Base-by-base conservation (phyloP, 2,888 invertebrate genomes). In the Dorcus hopei region DNA sequence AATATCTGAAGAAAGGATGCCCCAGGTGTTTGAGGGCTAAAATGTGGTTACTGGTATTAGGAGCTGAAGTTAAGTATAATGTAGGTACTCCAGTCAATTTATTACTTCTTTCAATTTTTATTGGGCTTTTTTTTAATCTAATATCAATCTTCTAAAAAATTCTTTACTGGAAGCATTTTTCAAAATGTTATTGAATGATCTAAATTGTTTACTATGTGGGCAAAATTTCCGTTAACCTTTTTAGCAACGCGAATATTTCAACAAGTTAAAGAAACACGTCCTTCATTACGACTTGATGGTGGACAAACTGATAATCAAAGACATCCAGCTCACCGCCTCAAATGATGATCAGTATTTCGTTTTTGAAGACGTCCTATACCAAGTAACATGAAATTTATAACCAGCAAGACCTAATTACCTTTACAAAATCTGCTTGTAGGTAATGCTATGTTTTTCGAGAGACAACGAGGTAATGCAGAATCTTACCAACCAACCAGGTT, bases 311-410 rank as follows among this genome's bases (percentile, higher is more conserved):
- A 91, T 97, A 68, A 93, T 96, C 69, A 97, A 97, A 82, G 97
- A 97, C 75, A 93, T 97, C 7, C 95, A 95, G 77, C 78, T 97
- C 59, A 97, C 97, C 0, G 95, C 97, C 0, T 95, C 95, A 8
- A 97, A 97, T 77, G 97, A 97, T 74, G 97, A 97, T 77, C 97
- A 97, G 76, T 97, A 97, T 76, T 97, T 97, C 76, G 96, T 97
- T 0, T 97, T 96, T 76, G 97, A 97, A 81, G 97, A 97, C 79
- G 87, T 95, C 54, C 80, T 97, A 1, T 95, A 95, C 77, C 96
- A 97, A 83, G 91, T 92, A 74, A 65, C 33, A 23, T 38, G 57
- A 50, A 49, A 2, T 26, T 19, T 19, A 19, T 19, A 19, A 19
- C 2, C 3, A 19, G 3, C 19, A 19, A 3, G 3, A 19, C 6